Evolutionary conservation across 2,888 invertebrate genomes (phyloP).

Genomic region (Polydrusus tereticollis): DNA sequence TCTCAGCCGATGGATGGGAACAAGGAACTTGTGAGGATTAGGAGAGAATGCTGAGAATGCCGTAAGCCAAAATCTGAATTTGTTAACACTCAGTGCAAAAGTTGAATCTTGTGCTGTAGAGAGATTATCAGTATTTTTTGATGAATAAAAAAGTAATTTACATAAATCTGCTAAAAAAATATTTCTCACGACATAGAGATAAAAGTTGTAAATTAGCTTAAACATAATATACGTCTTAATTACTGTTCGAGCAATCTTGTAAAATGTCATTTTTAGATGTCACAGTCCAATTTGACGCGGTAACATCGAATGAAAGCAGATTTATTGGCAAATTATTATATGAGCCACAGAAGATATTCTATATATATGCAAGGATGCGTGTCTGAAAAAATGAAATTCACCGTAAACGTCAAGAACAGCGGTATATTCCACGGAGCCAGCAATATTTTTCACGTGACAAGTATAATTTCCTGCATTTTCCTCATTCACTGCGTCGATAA

Average conservation of each 20-base stretch:
- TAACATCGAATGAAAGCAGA: constrained; percentile 4
- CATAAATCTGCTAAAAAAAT: neutral
- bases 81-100: constrained; percentile 53
- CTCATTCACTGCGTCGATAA: constrained; percentile 64
- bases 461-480: constrained; percentile 66
- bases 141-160: constrained; percentile 4
- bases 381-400: constrained; percentile 46
- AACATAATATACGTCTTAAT: too few relatives aligned
- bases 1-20: constrained; percentile 57
- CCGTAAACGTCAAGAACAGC: constrained; percentile 65
- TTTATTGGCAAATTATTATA: constrained; percentile 6
- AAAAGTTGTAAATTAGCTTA: neutral
- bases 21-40: constrained; percentile 40
- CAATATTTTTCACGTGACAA: constrained; percentile 64
- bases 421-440: constrained; percentile 63
- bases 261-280: too few relatives aligned
- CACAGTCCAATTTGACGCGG: too few relatives aligned
- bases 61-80: constrained; percentile 48
- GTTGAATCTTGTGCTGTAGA: constrained; percentile 45
- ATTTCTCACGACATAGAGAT: neutral
- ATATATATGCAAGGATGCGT: too few relatives aligned
- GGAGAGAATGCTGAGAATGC: constrained; percentile 57
- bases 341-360: too few relatives aligned
- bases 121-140: constrained; percentile 35
- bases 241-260: too few relatives aligned